These are phyloP conservation scores for Zele albiditarsus DNA, from an alignment of 2,888 invertebrate species.

Conservation along the genomic window DNA sequence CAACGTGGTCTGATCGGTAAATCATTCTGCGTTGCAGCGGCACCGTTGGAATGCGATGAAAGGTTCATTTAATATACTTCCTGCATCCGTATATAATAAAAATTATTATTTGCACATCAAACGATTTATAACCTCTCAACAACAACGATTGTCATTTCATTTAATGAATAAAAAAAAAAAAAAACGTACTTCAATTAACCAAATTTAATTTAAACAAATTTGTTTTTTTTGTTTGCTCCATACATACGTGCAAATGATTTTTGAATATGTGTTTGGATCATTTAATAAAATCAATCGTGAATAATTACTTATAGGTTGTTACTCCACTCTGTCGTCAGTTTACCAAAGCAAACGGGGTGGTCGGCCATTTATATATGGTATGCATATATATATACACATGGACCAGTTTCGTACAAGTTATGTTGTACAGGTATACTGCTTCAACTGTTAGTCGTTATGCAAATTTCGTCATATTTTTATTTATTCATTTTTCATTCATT, in stretches of 20 bases:
- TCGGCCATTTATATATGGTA: conserved; percentile 41
- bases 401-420: conserved; percentile 43
- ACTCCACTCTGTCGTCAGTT: conserved; percentile 40
- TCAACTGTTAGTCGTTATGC: conserved; percentile 21
- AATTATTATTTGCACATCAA: conserved; percentile 13
- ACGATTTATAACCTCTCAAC: conserved; percentile 24
- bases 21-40: conserved; percentile 36
- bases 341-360: conserved; percentile 49
- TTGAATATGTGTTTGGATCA: conserved; percentile 1
- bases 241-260: not conserved
- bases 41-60: conserved; percentile 23
- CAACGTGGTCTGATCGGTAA: conserved; percentile 52
- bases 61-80: conserved; percentile 27
- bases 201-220: not conserved
- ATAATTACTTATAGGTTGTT: conserved; percentile 47
- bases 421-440: conserved; percentile 30
- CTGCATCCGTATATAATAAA: conserved; percentile 5
- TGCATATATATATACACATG: not conserved
- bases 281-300: conserved; percentile 40
- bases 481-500: conserved; percentile 9
- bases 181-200: conserved; percentile 21
- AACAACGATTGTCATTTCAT: conserved; percentile 19
- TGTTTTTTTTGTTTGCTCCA: not conserved
- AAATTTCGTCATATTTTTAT: conserved; percentile 11
- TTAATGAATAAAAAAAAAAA: conserved; percentile 15